Conservation (phyloP, 2,113 vertebrate species). For the Prolemur simus region DNA sequence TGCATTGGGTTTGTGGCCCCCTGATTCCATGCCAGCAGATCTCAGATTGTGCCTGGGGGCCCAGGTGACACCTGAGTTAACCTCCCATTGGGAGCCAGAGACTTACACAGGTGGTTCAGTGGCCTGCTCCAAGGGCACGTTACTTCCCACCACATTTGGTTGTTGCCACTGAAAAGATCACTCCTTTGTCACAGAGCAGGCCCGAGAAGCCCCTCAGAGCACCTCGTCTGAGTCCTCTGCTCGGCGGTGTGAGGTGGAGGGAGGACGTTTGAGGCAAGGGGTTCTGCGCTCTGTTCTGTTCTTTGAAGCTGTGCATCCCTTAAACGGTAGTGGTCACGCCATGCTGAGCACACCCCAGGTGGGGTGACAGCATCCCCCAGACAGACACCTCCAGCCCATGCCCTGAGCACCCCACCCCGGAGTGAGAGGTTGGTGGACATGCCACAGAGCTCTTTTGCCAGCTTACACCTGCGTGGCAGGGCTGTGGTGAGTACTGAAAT, state of each 20-base stretch:
- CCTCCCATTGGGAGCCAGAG: background rate
- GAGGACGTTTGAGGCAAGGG: background rate
- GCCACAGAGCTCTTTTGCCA: background rate
- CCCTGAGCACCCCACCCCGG: background rate
- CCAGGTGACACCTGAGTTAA: background rate
- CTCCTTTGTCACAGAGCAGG: background rate
- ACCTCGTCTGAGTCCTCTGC: background rate
- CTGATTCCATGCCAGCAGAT: background rate
- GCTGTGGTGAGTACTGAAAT: fast-evolving
- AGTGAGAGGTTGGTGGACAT: fast-evolving
- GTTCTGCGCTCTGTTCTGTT: no score
- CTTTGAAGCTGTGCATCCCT: background rate
- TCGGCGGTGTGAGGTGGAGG: fast-evolving
- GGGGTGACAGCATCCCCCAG: background rate
- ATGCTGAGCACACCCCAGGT: fast-evolving
- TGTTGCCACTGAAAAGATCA: background rate
- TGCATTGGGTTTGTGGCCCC: background rate
- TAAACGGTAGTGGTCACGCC: background rate
- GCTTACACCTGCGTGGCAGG: fast-evolving
- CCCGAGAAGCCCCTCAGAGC: background rate
- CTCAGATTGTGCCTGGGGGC: background rate
- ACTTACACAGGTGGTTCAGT: no score
- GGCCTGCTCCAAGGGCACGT: background rate
- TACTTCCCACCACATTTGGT: background rate
- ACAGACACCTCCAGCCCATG: fast-evolving